A percentile compares a stretch with the other conserved stretches of the same genome.
Evolutionary conservation across 2,797 vertebrate genomes (phyloP).

Genomic region (Notolepis coatsorum): DNA sequence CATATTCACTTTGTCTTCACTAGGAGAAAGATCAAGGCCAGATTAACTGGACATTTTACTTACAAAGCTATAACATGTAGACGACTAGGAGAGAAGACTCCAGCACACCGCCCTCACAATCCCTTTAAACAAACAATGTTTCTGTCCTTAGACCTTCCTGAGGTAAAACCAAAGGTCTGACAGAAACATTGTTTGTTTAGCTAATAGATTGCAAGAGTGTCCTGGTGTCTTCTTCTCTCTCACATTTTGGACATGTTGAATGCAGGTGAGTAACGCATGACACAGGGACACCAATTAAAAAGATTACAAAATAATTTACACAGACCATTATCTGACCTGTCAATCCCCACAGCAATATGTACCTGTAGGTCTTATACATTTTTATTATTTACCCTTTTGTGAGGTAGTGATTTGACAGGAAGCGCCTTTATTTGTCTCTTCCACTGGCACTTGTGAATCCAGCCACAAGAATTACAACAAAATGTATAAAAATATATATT

Average conservation of each 20-base stretch:
- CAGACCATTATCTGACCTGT: slow-evolving; percentile 11
- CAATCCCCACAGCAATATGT: not conserved
- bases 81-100: no score
- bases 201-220: no score
- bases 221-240: no score
- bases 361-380: not conserved
- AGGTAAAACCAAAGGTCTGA: no score
- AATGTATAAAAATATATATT: slow-evolving; percentile 2
- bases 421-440: slow-evolving; percentile 24
- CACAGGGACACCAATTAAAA: no score
- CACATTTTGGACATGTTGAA: no score
- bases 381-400: slow-evolving; percentile 13
- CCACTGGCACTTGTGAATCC: slow-evolving; percentile 61
- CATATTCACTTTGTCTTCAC: no score
- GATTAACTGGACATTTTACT: slow-evolving; percentile 26
- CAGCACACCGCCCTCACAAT: no score
- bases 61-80: slow-evolving; percentile 1
- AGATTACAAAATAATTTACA: slow-evolving; percentile 6
- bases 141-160: no score
- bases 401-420: slow-evolving; percentile 62
- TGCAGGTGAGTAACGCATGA: no score
- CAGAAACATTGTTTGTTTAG: no score
- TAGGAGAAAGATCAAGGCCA: slow-evolving; percentile 18
- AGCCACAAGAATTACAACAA: not conserved
- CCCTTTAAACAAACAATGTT: no score